Evolutionary conservation across 2,113 vertebrate genomes (phyloP), one percentile per base, ranked within the genome.

Genomic region (Carettochelys insculpta): DNA sequence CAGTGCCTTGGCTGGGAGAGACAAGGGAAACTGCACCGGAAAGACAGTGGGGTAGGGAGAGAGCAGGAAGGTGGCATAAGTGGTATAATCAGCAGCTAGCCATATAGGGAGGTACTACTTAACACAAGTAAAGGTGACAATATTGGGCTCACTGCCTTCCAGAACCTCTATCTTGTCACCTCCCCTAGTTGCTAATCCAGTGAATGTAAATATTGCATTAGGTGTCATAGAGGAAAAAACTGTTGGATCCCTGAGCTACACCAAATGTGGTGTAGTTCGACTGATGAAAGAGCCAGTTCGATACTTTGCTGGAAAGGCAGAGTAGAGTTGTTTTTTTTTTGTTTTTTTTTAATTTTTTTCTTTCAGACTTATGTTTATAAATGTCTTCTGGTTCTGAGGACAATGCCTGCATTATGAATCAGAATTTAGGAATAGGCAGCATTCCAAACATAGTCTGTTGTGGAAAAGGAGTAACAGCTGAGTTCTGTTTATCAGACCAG

Each of bases 301-400:
- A 87, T 92, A 92, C 73, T 83, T 95, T 96, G 80, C 87, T 95
- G 95, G 92, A 89, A 90, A 95, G 84, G 50, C 90, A 91, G 89
- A 80, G 54, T 93, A 79, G 84, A 90, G 92, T 95, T 47, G n/a
- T n/a, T n/a, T n/a, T n/a, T n/a, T n/a, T n/a, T n/a, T n/a, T n/a
- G n/a, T n/a, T n/a, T n/a, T n/a, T n/a, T n/a, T n/a, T n/a, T n/a
- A n/a, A n/a, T n/a, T n/a, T n/a, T n/a, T n/a, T 94, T 90, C 92
- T 94, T 90, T 92, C 85, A 90, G 87, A 43, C 77, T 86, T 90
- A 76, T 95, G 93, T 96, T 97, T 96, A 96, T 97, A 96, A 97
- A 94, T 86, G 86, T 76, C 78, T 86, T 79, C 87, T 90, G 76
- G 3, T 95, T 90, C 83, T 79, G 93, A 95, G 89, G 79, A 95